Evolutionary conservation across 2,888 invertebrate genomes (phyloP), one percentile per base, ranked within the genome.

Genomic region (Pristionchus mayeri): DNA sequence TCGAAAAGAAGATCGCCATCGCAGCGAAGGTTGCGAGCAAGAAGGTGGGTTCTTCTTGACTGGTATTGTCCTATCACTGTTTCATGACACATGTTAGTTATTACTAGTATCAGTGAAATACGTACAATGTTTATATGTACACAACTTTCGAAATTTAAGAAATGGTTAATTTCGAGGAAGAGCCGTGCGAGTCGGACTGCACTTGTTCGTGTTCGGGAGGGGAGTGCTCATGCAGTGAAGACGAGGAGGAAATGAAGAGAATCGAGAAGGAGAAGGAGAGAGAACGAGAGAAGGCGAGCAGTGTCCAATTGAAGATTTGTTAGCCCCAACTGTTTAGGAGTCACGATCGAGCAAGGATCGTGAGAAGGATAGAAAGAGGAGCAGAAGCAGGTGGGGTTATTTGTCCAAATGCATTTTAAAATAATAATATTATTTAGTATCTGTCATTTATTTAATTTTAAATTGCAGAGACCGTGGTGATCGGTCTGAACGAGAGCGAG

Each of bases 131-230:
- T n/a, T 54, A 13, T 4, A 4, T 13, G n/a, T 54, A 54, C 21
- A 16, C 13, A 13, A 54, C 21, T 54, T 54, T 54, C n/a, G 9
- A 16, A 21, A n/a, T n/a, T 54, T n/a, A 54, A 7, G 4, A 54
- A 54, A 54, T 54, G 9, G 7, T n/a, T 21, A 18, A 54, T 75
- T n/a, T 4, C 50, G n/a, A 63, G 63, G 81, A 82, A 13, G 63
- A 44, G 71, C 40, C 71, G 1, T 82, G 67, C 54, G 71, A 84
- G 24, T 84, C 84, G n/a, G 75, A 75, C 54, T 92, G 92, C 82
- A 91, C 92, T 2, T 92, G 92, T 83, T 92, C 92, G 0, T 92
- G 92, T 81, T 90, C 90, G 44, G 92, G 92, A 21, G 92, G 91
- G 11, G 91, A 91, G 80, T 92, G 92, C 80, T 91, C 91, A 0